Percentiles rank a stretch among this genome's conserved stretches.
Conservation (phyloP, 1,140 invertebrate genomes). For the Metaphire vulgaris region DNA sequence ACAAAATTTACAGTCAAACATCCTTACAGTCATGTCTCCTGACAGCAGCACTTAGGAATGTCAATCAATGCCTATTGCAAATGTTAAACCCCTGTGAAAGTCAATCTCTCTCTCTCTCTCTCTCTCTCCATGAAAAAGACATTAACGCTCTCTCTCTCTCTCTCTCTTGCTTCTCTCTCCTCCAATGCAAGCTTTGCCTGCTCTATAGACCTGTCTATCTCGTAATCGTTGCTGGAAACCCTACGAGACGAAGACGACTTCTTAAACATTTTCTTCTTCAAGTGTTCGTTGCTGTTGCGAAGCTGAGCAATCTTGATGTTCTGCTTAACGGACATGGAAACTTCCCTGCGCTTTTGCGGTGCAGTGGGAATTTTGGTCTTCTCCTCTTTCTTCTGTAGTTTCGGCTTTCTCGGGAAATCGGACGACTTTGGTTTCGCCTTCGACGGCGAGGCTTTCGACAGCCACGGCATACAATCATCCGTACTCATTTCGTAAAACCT, state of each 20-base stretch:
- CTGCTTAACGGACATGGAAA: neutral
- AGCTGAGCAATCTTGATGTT: neutral
- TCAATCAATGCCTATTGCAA: too few relatives aligned
- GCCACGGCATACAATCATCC: too few relatives aligned
- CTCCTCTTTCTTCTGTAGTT: neutral
- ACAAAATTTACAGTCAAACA: too few relatives aligned
- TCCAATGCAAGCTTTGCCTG: neutral
- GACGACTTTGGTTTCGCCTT: neutral
- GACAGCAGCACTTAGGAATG: too few relatives aligned
- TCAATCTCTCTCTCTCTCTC: too few relatives aligned
- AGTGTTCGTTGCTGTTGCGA: neutral
- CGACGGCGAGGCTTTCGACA: neutral
- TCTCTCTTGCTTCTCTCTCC: neutral
- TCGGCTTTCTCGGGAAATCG: neutral
- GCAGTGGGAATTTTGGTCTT: neutral
- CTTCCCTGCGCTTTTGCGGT: neutral
- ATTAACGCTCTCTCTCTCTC: too few relatives aligned
- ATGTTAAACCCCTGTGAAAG: too few relatives aligned
- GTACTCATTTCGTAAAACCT: too few relatives aligned
- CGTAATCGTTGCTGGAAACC: neutral
- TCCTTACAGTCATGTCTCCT: too few relatives aligned
- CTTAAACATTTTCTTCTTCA: neutral
- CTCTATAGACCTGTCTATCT: neutral
- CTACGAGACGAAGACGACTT: neutral
- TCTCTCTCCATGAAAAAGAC: too few relatives aligned